phyloP scores from a whole-genome alignment of 2,888 invertebrate species.

The Mellilla xanthometata region DNA sequence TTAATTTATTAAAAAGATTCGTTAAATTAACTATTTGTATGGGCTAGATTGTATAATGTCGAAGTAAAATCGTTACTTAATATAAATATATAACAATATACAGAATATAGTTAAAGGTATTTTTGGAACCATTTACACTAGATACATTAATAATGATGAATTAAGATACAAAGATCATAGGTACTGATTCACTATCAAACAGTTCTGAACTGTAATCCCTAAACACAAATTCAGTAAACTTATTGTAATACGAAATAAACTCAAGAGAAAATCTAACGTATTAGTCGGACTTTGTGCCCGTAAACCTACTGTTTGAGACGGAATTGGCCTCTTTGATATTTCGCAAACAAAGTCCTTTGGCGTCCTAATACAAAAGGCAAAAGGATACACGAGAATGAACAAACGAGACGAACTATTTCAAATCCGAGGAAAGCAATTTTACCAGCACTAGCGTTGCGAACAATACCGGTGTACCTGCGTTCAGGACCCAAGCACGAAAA shows the following conservation, averaged over 20 bases:
- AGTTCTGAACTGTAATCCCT: no score
- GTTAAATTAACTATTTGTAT: no score
- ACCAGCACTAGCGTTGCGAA: constrained; percentile 23
- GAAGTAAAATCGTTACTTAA: no score
- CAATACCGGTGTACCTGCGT: constrained; percentile 21
- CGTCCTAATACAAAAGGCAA: constrained; percentile 20
- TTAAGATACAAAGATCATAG: no score
- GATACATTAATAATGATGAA: no score
- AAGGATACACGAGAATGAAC: constrained; percentile 18
- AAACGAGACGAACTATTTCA: constrained; percentile 16
- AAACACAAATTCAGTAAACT: no score
- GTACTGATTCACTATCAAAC: no score
- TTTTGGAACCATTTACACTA: no score
- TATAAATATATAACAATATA: no score
- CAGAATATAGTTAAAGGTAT: no score
- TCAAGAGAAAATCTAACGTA: constrained; percentile 13
- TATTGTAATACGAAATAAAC: not conserved
- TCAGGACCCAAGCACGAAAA: constrained; percentile 36
- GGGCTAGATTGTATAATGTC: no score
- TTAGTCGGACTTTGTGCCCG: constrained; percentile 16
- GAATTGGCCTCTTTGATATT: constrained; percentile 26
- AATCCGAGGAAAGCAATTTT: constrained; percentile 27
- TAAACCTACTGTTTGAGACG: constrained; percentile 20
- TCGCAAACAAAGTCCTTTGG: constrained; percentile 22
- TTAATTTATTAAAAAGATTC: no score